Evolutionary conservation across 2,888 invertebrate genomes (phyloP).

Genomic region (Sphaerophoria rueppellii): DNA sequence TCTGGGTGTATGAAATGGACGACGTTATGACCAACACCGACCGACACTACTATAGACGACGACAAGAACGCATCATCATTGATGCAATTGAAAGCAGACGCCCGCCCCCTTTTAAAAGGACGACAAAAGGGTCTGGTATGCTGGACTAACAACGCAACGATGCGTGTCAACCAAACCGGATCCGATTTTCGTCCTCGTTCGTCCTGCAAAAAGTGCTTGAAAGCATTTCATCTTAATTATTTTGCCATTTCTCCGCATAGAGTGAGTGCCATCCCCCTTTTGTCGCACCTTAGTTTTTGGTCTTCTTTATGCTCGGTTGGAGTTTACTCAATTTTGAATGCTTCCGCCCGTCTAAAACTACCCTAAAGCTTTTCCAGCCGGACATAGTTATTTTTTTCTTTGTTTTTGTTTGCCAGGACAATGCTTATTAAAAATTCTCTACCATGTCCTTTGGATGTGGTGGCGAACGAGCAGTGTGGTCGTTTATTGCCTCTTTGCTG

Average conservation of each 20-base stretch:
- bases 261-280: conserved; percentile 11
- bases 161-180: conserved; percentile 65
- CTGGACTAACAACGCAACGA: conserved; percentile 41
- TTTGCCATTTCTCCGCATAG: conserved; percentile 44
- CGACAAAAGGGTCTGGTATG: background rate
- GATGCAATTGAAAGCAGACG: conserved; percentile 42
- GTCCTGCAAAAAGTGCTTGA: conserved; percentile 62
- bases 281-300: conserved; percentile 7
- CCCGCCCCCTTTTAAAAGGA: conserved; percentile 24
- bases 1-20: background rate
- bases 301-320: conserved; percentile 46
- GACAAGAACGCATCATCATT: conserved; percentile 23
- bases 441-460: conserved; percentile 48
- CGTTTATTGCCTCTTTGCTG: conserved; percentile 54
- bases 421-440: conserved; percentile 67
- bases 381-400: background rate
- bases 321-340: conserved; percentile 67
- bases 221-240: conserved; percentile 71
- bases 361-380: background rate
- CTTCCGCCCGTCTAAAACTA: background rate
- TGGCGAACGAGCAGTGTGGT: conserved; percentile 14
- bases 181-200: conserved; percentile 56
- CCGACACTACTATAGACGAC: background rate
- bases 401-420: conserved; percentile 44
- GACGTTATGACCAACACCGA: background rate